Percentiles rank a stretch among this genome's conserved stretches.
Conservation (phyloP, 2,113 vertebrate species). For the Oxyruncus cristatus region DNA sequence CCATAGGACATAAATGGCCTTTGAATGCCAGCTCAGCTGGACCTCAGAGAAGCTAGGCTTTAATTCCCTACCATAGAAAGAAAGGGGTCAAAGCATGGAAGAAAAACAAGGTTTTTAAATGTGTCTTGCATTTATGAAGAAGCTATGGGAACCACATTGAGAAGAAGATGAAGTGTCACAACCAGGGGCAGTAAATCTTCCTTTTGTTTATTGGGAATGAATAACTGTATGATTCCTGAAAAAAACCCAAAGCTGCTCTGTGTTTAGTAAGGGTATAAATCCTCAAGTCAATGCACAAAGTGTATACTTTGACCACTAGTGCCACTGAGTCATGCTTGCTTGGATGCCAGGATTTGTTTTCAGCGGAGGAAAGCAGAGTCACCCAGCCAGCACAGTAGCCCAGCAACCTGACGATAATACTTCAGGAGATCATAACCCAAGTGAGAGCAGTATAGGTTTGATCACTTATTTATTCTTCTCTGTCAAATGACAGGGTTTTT, state of each 20-base stretch:
- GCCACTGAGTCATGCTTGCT: neutral
- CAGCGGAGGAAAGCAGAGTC: neutral
- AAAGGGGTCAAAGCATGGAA: slow-evolving; percentile 14
- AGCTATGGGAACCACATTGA: neutral
- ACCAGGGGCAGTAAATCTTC: slow-evolving; percentile 33
- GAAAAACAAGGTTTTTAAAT: slow-evolving; percentile 54
- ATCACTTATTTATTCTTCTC: slow-evolving; percentile 36
- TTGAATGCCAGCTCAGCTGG: slow-evolving; percentile 28
- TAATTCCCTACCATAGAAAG: neutral
- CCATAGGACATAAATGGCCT: neutral
- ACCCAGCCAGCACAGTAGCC: neutral
- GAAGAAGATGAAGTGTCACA: slow-evolving; percentile 25
- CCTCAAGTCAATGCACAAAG: neutral
- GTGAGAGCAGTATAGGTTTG: neutral
- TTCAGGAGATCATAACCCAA: neutral
- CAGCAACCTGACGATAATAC: neutral
- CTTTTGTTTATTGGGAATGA: slow-evolving; percentile 60
- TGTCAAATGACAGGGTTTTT: neutral
- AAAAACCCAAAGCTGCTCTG: slow-evolving; percentile 35
- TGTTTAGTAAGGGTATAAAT: slow-evolving; percentile 21
- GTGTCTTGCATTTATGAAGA: neutral
- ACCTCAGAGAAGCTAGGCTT: slow-evolving; percentile 32
- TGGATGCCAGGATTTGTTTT: neutral
- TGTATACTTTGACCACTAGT: neutral
- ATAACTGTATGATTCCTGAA: slow-evolving; percentile 28